Conservation (phyloP, 2,797 vertebrate species). For the Coregonus ussuriensis region DNA sequence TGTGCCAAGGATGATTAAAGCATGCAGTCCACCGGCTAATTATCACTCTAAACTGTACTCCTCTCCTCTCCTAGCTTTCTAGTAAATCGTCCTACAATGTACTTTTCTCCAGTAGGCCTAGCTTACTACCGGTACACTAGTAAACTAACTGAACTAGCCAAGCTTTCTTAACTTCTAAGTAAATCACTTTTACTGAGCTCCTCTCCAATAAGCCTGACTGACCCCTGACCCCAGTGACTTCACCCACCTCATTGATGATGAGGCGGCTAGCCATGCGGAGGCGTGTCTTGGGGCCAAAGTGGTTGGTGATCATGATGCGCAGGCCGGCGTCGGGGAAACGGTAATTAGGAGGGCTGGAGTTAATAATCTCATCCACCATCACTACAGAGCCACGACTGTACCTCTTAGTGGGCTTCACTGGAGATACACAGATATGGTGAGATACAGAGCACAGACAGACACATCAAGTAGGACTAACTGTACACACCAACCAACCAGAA, state of each 20-base stretch:
- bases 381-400: slow-evolving; percentile 73
- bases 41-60: too few relatives aligned
- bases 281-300: slow-evolving; percentile 82
- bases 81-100: too few relatives aligned
- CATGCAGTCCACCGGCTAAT: too few relatives aligned
- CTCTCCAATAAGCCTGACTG: neutral
- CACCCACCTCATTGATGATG: slow-evolving; percentile 81
- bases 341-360: slow-evolving; percentile 79
- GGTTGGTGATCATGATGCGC: slow-evolving; percentile 84
- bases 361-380: slow-evolving; percentile 83
- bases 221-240: neutral
- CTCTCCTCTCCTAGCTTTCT: too few relatives aligned
- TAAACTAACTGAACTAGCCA: too few relatives aligned
- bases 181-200: slow-evolving; percentile 1
- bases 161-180: neutral
- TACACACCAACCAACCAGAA: slow-evolving; percentile 48
- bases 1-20: too few relatives aligned
- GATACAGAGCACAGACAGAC: slow-evolving; percentile 1
- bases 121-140: too few relatives aligned
- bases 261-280: slow-evolving; percentile 84
- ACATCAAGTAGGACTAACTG: slow-evolving; percentile 8
- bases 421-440: slow-evolving; percentile 45
- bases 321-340: slow-evolving; percentile 81
- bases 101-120: too few relatives aligned
- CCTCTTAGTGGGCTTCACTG: slow-evolving; percentile 76